Evolutionary conservation across 53 echinoderm and acorn worm species (phyloP), one percentile per base, ranked within the genome.

Genomic region (Holothuria leucospilota): DNA sequence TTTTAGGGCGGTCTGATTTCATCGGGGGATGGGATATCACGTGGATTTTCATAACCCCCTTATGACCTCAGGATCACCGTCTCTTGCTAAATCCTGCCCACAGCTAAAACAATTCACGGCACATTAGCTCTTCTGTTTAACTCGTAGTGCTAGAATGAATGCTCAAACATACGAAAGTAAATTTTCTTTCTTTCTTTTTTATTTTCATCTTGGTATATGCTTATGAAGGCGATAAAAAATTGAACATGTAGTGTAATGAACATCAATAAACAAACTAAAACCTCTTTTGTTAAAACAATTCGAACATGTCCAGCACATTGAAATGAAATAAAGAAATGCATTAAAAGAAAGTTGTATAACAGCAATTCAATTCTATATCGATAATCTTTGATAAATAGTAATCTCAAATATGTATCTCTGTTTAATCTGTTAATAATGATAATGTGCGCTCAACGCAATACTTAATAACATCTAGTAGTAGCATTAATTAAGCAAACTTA

Each of bases 231-330:
- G 65, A 65, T 83, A 83, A 13, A 83, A 83, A 83, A 83, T 67
- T 83, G 56, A 56, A 80, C 80, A 80, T 80, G 56, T 61, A 80
- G 62, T 80, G 80, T 80, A 59, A 64, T 30, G n/a, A 49, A 83
- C 84, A 83, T 67, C 65, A 46, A 83, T 83, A 83, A 67, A 83
- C 63, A 25, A 66, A 67, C 40, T 38, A 52, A 29, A 28, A 29
- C 25, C 58, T 79, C 80, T 53, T 38, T 63, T 9, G 24, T 64
- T 49, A 65, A 65, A 52, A 64, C 23, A 46, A 83, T 83, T 83
- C n/a, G 53, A 83, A 40, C 51, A 83, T 83, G 67, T 63, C 82
- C 82, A 82, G 82, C 82, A 82, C 82, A 82, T 82, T 82, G 64
- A 59, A 63, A 38, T 34, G 21, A 56, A 59, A 62, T 34, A 63